Percentiles rank a stretch among this genome's conserved stretches.
These are phyloP conservation scores for Echinometra lucunter DNA, from an alignment of 53 echinoderm and acorn worm genomes.

Conservation along the genomic window DNA sequence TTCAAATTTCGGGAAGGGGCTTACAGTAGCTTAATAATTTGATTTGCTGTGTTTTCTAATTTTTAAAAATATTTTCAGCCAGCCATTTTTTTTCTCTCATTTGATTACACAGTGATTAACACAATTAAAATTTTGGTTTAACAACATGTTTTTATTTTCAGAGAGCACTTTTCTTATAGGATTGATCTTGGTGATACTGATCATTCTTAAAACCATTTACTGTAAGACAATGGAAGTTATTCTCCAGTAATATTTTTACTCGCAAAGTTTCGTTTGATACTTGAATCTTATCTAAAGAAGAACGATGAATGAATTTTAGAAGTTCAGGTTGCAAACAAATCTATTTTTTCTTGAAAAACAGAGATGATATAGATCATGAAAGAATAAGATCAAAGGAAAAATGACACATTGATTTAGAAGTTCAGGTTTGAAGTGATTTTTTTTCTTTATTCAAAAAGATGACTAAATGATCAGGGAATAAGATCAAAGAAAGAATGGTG, in stretches of 20 bases:
- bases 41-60: background rate
- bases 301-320: too few relatives aligned
- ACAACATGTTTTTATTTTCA: background rate
- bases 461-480: too few relatives aligned
- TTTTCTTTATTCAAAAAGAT: too few relatives aligned
- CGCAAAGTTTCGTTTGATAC: background rate
- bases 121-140: background rate
- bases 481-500: too few relatives aligned
- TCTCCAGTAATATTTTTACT: too few relatives aligned
- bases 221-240: background rate
- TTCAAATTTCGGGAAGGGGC: background rate
- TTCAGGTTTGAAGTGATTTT: too few relatives aligned
- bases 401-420: too few relatives aligned
- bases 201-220: background rate
- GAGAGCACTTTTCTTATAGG: background rate
- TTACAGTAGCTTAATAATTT: background rate
- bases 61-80: background rate
- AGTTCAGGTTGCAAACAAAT: too few relatives aligned
- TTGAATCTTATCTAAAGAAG: background rate
- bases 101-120: background rate
- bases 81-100: background rate
- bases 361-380: too few relatives aligned
- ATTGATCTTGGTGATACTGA: background rate
- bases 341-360: too few relatives aligned
- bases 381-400: too few relatives aligned